A percentile compares a stretch with the other conserved stretches of the same genome.
Conservation (phyloP, 2,888 invertebrate genomes). For the Polydrusus cervinus region DNA sequence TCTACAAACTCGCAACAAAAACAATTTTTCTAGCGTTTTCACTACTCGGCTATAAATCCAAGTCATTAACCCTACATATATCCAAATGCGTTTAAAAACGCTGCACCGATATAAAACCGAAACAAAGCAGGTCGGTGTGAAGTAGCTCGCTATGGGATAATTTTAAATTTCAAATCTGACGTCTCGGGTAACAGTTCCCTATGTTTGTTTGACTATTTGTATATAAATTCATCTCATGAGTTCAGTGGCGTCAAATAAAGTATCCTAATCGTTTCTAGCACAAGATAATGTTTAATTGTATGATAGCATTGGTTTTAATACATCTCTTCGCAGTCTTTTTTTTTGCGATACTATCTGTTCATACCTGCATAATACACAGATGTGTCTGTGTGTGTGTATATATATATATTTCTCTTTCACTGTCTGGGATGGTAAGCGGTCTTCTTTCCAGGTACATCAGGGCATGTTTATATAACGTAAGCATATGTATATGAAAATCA, state of each 20-base stretch:
- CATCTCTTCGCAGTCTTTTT: background rate
- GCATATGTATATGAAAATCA: too few relatives aligned
- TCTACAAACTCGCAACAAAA: background rate
- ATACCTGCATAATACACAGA: too few relatives aligned
- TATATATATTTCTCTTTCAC: too few relatives aligned
- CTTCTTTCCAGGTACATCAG: too few relatives aligned
- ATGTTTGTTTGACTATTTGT: conserved; percentile 52
- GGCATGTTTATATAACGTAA: too few relatives aligned
- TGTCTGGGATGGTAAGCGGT: too few relatives aligned
- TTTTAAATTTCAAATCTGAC: conserved; percentile 53
- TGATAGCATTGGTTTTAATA: too few relatives aligned
- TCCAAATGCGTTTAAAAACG: conserved; percentile 33
- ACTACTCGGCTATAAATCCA: conserved; percentile 30
- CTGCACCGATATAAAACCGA: conserved; percentile 46
- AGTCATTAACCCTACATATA: conserved; percentile 48
- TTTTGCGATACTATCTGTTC: too few relatives aligned
- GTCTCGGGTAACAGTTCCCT: conserved; percentile 41
- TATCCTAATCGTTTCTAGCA: background rate
- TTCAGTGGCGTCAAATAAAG: conserved; percentile 31
- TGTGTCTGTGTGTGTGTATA: too few relatives aligned
- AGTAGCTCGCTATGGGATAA: conserved; percentile 48
- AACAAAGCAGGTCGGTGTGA: conserved; percentile 46
- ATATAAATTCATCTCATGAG: conserved; percentile 46
- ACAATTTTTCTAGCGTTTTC: conserved; percentile 5
- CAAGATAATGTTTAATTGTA: too few relatives aligned